Evolutionary conservation across 2,113 vertebrate genomes (phyloP), one percentile per base, ranked within the genome.

Genomic region (Solea senegalensis): DNA sequence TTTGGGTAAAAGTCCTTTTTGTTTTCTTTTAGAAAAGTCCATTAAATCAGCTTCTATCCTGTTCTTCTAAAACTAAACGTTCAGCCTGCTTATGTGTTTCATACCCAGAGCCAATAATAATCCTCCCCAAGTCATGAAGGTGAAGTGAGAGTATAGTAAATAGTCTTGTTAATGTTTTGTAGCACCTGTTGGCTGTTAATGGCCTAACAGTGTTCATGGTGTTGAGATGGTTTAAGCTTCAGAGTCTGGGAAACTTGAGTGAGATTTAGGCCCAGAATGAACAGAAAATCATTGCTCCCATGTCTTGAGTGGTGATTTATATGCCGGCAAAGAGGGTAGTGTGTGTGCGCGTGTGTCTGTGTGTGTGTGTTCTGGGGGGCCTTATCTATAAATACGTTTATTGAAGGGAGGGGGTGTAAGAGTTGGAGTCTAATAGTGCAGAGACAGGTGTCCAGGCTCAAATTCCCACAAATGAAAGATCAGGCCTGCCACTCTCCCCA

Each of bases 361-460:
- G 60, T 59, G 56, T 74, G 66, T 49, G 61, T 57, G 51, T 64
- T 45, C 26, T 72, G 28, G 56, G 69, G 64, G 76, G 69, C 51
- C 59, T 72, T 70, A 75, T 86, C 94, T 96, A 96, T 94, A 94
- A 95, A 95, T 97, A 96, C 89, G 46, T 13, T 68, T 65, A 69
- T 52, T 39, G 57, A 61, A 9, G 58, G 50, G 28, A 71, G 51
- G 43, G 65, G 49, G 71, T 59, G 85, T 59, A 11, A 34, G 84
- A 86, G 89, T 90, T 84, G 88, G 88, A 78, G 44, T 41, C 75
- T 87, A 91, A 90, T 89, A 90, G 93, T 80, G 65, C 86, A 80
- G 81, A 78, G 92, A 95, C 95, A 97, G 96, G 95, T 97, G 95
- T 74, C 66, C 82, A 76, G 86, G 91, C 92, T 98, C 95, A 86